These are phyloP conservation scores for Hiodon tergisus DNA, from an alignment of 2,113 vertebrate species.

Conservation along the genomic window DNA sequence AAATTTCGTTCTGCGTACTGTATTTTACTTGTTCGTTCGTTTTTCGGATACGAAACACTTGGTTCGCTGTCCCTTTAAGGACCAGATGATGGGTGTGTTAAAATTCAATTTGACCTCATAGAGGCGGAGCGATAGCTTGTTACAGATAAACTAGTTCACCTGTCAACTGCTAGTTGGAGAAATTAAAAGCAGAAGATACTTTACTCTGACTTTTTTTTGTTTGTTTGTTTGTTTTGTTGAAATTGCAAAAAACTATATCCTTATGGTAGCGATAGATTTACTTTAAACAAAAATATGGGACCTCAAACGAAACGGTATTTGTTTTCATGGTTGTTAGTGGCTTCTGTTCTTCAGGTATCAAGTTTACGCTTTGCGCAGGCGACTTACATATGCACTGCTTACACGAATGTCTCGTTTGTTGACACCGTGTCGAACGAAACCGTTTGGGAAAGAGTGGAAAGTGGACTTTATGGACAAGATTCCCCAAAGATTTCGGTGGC, in stretches of 20 bases:
- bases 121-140: not conserved
- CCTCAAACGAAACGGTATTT: constrained; percentile 5
- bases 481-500: constrained; percentile 59
- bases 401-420: constrained; percentile 68
- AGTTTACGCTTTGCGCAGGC: constrained; percentile 36
- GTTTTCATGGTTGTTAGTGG: constrained; percentile 20
- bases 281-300: constrained; percentile 1
- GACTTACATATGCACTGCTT: constrained; percentile 62
- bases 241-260: not conserved
- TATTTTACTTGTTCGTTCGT: not conserved
- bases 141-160: constrained; percentile 21
- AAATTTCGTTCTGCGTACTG: not conserved
- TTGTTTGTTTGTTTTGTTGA: not conserved
- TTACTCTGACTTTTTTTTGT: not conserved
- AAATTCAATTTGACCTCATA: constrained; percentile 21
- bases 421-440: constrained; percentile 52
- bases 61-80: constrained; percentile 21
- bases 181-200: not conserved
- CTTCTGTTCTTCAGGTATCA: constrained; percentile 38
- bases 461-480: constrained; percentile 72
- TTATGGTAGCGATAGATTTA: not conserved
- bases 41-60: not conserved
- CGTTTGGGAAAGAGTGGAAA: constrained; percentile 61
- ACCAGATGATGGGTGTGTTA: constrained; percentile 20
- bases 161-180: constrained; percentile 2